Percentiles rank a stretch among this genome's conserved stretches.
These are phyloP conservation scores for Oreochromis grahami DNA, from an alignment of 2,797 vertebrate genomes.

Conservation along the genomic window DNA sequence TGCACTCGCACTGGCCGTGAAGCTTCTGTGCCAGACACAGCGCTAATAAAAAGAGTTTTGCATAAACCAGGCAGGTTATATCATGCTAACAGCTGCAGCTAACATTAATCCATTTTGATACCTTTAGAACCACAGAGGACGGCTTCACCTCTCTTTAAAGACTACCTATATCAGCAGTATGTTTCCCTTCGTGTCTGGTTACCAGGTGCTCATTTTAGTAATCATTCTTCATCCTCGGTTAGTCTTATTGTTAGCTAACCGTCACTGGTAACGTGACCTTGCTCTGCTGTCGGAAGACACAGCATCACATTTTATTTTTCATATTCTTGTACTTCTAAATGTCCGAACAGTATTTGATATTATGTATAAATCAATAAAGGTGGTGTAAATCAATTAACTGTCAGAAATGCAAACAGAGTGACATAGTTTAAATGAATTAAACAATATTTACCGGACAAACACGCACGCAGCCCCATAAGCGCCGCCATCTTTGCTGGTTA, in stretches of 20 bases:
- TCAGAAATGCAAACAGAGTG: background rate
- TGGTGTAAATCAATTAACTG: accelerated
- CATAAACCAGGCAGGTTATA: background rate
- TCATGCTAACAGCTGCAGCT: background rate
- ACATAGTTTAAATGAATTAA: accelerated
- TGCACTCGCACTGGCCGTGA: background rate
- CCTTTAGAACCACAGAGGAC: background rate
- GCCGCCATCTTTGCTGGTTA: constrained; percentile 74
- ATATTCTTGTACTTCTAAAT: background rate
- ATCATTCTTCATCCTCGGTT: background rate
- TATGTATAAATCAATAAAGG: accelerated
- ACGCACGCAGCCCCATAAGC: constrained; percentile 74
- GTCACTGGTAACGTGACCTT: constrained; percentile 68
- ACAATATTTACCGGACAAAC: constrained; percentile 72
- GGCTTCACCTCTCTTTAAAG: background rate
- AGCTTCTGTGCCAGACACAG: background rate
- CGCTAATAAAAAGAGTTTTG: background rate
- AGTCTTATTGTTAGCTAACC: constrained; percentile 25
- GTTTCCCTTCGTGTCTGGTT: accelerated
- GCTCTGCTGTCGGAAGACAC: constrained; percentile 19
- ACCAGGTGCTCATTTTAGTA: accelerated
- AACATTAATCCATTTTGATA: background rate
- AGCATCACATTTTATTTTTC: background rate
- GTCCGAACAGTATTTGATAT: accelerated
- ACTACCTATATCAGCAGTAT: accelerated